These are phyloP conservation scores for Leptopilina myrica DNA, from an alignment of 2,888 invertebrate species.

Conservation along the genomic window DNA sequence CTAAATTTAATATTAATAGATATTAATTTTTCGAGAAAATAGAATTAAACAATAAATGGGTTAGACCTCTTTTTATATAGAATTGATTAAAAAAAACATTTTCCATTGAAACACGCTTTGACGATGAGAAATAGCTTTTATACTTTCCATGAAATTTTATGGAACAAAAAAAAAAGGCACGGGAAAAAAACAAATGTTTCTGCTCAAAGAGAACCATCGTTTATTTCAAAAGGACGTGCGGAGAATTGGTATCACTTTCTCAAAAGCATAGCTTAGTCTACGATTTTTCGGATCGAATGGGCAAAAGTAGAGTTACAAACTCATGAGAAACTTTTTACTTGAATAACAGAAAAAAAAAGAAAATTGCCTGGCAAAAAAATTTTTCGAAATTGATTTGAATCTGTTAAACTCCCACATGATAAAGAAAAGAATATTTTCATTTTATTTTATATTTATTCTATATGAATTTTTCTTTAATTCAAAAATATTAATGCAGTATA, in stretches of 20 bases:
- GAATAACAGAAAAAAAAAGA: neutral
- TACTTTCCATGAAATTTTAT: neutral
- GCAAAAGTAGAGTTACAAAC: neutral
- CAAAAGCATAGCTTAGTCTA: slow-evolving; percentile 1
- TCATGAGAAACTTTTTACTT: neutral
- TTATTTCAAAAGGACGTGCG: neutral
- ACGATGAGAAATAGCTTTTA: neutral
- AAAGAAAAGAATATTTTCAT: no score
- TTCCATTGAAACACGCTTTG: neutral
- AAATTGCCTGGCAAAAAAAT: no score
- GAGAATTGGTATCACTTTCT: slow-evolving; percentile 21
- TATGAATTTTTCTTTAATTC: no score
- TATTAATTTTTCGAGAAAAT: no score
- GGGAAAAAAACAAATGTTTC: neutral
- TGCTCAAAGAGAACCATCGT: neutral
- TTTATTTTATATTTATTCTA: no score
- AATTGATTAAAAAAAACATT: neutral
- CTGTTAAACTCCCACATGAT: no score
- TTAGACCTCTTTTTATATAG: no score
- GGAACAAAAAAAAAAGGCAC: neutral
- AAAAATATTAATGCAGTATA: no score
- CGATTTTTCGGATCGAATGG: slow-evolving; percentile 20
- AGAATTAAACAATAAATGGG: no score
- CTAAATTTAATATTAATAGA: no score
- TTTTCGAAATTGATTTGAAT: no score